Evolutionary conservation across 2,888 invertebrate genomes (phyloP).

Genomic region (Eristalinus sepulchralis): DNA sequence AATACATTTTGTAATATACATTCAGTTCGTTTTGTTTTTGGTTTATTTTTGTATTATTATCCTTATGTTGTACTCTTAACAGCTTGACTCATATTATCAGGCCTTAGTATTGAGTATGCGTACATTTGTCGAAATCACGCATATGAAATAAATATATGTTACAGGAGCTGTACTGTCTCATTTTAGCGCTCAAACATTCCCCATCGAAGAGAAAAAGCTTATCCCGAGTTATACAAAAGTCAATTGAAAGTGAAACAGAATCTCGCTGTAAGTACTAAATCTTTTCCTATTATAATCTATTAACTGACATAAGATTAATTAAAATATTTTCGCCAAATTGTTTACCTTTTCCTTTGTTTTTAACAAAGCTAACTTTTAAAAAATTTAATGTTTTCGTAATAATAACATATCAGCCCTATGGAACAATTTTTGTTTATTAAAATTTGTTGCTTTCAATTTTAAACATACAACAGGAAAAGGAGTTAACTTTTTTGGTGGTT

Average conservation of each 20-base stretch:
- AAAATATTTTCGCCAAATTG: too few relatives aligned
- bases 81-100: constrained; percentile 45
- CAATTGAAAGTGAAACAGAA: constrained; percentile 87
- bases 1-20: neutral
- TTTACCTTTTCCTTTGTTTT: too few relatives aligned
- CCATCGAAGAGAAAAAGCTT: constrained; percentile 97
- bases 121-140: neutral
- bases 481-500: too few relatives aligned
- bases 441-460: too few relatives aligned
- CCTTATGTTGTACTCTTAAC: constrained; percentile 8
- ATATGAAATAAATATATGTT: constrained; percentile 2
- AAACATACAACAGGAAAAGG: too few relatives aligned
- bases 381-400: too few relatives aligned
- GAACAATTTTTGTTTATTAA: too few relatives aligned
- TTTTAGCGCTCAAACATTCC: constrained; percentile 95
- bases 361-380: too few relatives aligned
- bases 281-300: neutral
- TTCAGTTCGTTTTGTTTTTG: neutral
- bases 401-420: too few relatives aligned
- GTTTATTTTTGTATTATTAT: neutral
- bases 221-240: constrained; percentile 86
- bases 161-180: neutral
- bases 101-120: constrained; percentile 44
- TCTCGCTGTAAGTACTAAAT: constrained; percentile 79
- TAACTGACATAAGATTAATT: too few relatives aligned